Percentiles rank a stretch among this genome's conserved stretches.
These are phyloP conservation scores for Mustela lutreola DNA, from an alignment of 2,113 vertebrate genomes.

Conservation along the genomic window DNA sequence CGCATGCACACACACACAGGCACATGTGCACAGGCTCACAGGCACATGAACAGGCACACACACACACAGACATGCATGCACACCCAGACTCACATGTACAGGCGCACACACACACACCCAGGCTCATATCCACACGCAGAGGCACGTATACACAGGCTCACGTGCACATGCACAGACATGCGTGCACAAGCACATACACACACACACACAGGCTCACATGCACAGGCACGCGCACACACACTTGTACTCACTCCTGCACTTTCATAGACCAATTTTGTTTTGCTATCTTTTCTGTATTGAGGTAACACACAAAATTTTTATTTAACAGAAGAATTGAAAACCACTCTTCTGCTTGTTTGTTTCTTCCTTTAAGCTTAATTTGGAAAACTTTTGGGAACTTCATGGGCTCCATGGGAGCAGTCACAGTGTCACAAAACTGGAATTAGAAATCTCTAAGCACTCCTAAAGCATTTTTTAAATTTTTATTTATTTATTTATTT, in stretches of 20 bases:
- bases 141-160: too few relatives aligned
- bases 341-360: not conserved
- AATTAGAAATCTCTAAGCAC: not conserved
- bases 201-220: too few relatives aligned
- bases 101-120: rapidly evolving
- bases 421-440: not conserved
- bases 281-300: not conserved
- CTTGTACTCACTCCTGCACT: not conserved
- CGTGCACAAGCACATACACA: not conserved
- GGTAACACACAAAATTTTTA: not conserved
- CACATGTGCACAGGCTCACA: too few relatives aligned
- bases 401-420: not conserved
- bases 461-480: not conserved
- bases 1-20: too few relatives aligned
- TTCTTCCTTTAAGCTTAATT: not conserved
- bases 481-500: too few relatives aligned
- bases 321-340: conserved; percentile 15
- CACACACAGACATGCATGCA: too few relatives aligned
- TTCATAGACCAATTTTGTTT: not conserved
- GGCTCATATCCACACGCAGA: too few relatives aligned
- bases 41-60: not conserved
- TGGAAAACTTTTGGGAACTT: not conserved
- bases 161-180: not conserved
- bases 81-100: not conserved
- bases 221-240: not conserved